These are phyloP conservation scores for Rissa tridactyla DNA, from an alignment of 2,113 vertebrate species.

Conservation along the genomic window DNA sequence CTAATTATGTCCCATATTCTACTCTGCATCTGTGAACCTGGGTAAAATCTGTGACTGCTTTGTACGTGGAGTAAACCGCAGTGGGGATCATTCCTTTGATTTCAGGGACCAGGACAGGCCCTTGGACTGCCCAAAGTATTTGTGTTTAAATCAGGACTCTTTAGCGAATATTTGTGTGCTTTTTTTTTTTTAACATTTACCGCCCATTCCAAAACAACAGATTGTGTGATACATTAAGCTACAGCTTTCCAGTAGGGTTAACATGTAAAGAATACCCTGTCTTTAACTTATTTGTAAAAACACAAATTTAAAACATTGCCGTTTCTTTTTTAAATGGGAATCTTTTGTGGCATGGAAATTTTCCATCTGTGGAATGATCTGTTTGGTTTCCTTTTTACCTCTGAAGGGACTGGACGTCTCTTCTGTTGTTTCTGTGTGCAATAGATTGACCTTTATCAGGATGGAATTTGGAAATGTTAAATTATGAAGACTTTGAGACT, in stretches of 20 bases:
- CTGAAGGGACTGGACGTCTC: background rate
- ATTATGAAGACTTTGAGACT: conserved; percentile 18
- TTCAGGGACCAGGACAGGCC: background rate
- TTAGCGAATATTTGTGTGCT: background rate
- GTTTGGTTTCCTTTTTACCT: background rate
- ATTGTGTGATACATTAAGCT: background rate
- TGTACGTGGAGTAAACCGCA: background rate
- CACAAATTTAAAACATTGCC: background rate
- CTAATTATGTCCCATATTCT: background rate
- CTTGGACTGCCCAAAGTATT: background rate
- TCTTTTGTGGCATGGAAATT: background rate
- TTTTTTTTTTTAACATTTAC: background rate
- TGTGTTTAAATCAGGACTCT: background rate
- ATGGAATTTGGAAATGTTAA: background rate
- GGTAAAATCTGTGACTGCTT: background rate
- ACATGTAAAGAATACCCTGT: background rate
- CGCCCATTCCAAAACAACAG: background rate
- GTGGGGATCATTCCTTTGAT: background rate
- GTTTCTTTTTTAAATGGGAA: background rate
- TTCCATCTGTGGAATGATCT: background rate
- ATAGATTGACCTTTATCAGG: background rate
- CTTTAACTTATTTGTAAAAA: background rate
- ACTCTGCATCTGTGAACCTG: background rate
- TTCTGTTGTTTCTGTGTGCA: background rate
- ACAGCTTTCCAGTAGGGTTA: background rate